Conservation (phyloP, 2,888 invertebrate species). For the Ashinkailepas kermadecensis region DNA sequence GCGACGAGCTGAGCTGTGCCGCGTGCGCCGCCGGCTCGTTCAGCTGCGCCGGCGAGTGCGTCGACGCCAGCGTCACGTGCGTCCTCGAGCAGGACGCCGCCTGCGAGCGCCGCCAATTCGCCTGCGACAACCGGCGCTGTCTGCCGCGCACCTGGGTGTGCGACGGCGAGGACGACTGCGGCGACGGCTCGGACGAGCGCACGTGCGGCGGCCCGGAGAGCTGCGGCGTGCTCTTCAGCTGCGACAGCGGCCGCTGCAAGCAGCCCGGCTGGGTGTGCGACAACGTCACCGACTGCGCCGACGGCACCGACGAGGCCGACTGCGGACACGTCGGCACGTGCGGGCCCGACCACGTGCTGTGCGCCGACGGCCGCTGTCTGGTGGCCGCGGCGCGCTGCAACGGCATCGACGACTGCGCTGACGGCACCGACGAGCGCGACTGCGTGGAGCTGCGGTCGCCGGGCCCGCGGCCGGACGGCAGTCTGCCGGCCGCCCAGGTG, state of each 20-base stretch:
- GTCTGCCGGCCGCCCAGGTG: neutral
- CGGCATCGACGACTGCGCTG: constrained; percentile 22
- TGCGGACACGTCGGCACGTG: no score
- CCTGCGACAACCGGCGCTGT: constrained; percentile 1
- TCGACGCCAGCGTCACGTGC: neutral
- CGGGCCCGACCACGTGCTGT: neutral
- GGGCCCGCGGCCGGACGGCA: neutral
- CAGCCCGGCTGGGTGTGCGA: neutral
- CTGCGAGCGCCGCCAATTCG: neutral
- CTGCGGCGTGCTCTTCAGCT: neutral
- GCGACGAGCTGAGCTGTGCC: neutral
- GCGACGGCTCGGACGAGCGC: constrained; percentile 23
- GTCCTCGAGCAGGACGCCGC: no score
- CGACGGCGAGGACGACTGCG: constrained; percentile 12
- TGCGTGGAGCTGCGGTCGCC: neutral
- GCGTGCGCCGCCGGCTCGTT: neutral
- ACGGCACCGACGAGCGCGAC: constrained; percentile 20
- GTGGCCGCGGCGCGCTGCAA: constrained; percentile 15
- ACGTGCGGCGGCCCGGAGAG: neutral
- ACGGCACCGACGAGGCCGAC: neutral
- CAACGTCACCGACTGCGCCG: neutral
- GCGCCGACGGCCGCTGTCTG: constrained; percentile 23
- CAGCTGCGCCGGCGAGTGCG: neutral
- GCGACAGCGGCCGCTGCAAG: neutral
- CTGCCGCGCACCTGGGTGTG: neutral